These are phyloP conservation scores for Octodonta nipae DNA, from an alignment of 2,888 invertebrate species.

Conservation along the genomic window DNA sequence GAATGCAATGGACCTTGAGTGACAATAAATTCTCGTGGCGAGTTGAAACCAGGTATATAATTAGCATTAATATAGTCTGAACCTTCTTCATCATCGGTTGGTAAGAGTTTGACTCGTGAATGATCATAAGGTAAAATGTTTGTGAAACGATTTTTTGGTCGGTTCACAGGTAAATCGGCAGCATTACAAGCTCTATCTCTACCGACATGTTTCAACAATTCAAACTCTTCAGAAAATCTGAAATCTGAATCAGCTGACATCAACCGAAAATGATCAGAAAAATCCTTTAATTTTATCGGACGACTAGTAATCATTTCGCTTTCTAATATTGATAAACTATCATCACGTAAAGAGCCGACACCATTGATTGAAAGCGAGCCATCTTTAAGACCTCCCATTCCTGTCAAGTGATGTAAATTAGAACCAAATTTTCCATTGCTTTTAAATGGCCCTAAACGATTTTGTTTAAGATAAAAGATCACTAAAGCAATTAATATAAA, in stretches of 20 bases:
- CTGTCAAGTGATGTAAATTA: too few species aligned
- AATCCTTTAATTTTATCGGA: slow-evolving; percentile 75
- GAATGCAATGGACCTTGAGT: slow-evolving; percentile 95
- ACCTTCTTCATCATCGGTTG: slow-evolving; percentile 90
- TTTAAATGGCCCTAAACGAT: too few species aligned
- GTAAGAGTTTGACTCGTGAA: slow-evolving; percentile 84
- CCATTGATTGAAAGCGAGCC: slow-evolving; percentile 48
- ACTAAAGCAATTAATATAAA: too few species aligned
- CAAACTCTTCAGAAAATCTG: slow-evolving; percentile 96
- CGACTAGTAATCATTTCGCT: slow-evolving; percentile 69
- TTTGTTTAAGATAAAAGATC: too few species aligned
- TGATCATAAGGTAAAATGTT: slow-evolving; percentile 98
- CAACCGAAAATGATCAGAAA: slow-evolving; percentile 81
- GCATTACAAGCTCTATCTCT: slow-evolving; percentile 84
- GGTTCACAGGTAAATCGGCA: slow-evolving; percentile 88
- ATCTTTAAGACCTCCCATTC: too few species aligned
- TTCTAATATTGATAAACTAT: slow-evolving; percentile 62
- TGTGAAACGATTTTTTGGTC: slow-evolving; percentile 96
- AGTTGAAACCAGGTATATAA: slow-evolving; percentile 90
- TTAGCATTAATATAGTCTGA: slow-evolving; percentile 95
- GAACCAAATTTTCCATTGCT: too few species aligned
- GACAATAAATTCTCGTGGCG: slow-evolving; percentile 93
- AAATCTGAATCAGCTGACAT: slow-evolving; percentile 98
- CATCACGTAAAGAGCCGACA: slow-evolving; percentile 50
- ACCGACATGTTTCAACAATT: slow-evolving; percentile 91